Evolutionary conservation across 2,888 invertebrate genomes (phyloP).

Genomic region (Euphydryas editha): DNA sequence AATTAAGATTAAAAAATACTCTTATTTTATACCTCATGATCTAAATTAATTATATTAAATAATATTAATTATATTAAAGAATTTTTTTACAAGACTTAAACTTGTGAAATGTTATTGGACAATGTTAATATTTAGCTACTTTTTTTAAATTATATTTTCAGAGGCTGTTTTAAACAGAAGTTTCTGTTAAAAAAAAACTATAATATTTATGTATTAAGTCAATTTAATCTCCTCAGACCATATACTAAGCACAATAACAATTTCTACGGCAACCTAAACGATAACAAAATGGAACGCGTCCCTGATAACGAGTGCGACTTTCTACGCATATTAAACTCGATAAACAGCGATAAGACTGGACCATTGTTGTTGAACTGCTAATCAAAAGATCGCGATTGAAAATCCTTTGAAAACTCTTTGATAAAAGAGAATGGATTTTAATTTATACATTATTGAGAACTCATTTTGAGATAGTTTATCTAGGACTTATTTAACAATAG

Average conservation of each 20-base stretch:
- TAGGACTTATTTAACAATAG: background rate
- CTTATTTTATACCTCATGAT: too few relatives aligned
- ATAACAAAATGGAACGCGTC: slow-evolving; percentile 77
- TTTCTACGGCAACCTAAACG: slow-evolving; percentile 64
- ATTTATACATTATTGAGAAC: slow-evolving; percentile 8
- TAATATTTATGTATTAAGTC: slow-evolving; percentile 4
- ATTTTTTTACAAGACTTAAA: too few relatives aligned
- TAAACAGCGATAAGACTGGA: slow-evolving; percentile 69
- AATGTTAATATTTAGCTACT: too few relatives aligned
- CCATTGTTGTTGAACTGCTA: slow-evolving; percentile 74
- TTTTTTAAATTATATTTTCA: too few relatives aligned
- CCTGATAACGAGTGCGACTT: slow-evolving; percentile 72
- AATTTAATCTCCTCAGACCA: slow-evolving; percentile 64
- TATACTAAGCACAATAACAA: slow-evolving; percentile 75
- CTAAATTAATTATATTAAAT: too few relatives aligned
- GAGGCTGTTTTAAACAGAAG: background rate
- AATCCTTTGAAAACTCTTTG: slow-evolving; percentile 53
- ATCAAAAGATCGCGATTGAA: slow-evolving; percentile 79
- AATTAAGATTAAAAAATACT: too few relatives aligned
- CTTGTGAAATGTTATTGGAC: too few relatives aligned
- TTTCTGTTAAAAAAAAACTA: background rate
- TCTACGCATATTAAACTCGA: slow-evolving; percentile 81
- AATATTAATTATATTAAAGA: too few relatives aligned
- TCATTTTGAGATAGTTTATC: slow-evolving; percentile 6
- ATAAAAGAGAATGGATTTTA: slow-evolving; percentile 35